These are phyloP conservation scores for Triplophysa dalaica DNA, from an alignment of 2,113 vertebrate species.

Conservation along the genomic window DNA sequence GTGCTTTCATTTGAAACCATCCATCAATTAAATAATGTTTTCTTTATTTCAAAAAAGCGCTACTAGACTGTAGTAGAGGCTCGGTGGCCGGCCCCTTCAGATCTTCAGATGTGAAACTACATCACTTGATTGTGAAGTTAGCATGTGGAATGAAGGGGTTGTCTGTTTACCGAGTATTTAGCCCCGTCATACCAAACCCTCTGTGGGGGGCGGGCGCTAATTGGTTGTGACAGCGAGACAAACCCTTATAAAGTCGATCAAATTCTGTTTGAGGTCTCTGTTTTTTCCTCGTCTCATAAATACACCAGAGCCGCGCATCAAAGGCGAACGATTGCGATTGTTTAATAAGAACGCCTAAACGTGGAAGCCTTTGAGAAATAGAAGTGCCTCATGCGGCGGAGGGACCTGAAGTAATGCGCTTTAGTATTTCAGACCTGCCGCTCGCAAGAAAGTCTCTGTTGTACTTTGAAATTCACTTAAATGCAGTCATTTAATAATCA, in stretches of 20 bases:
- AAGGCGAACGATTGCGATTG: constrained; percentile 16
- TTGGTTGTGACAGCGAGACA: constrained; percentile 31
- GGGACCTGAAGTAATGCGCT: constrained; percentile 27
- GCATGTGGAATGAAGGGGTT: background rate
- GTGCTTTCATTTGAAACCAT: constrained; percentile 24
- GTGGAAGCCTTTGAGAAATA: constrained; percentile 16
- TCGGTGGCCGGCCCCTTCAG: background rate
- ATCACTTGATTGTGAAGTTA: background rate
- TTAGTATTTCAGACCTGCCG: constrained; percentile 17
- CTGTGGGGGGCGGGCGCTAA: constrained; percentile 27
- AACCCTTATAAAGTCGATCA: constrained; percentile 11
- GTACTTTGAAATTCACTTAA: constrained; percentile 36
- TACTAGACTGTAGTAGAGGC: background rate
- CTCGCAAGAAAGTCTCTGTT: background rate
- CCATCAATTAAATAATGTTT: constrained; percentile 8
- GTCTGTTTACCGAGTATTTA: constrained; percentile 15
- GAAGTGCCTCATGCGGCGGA: background rate
- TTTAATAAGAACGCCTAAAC: constrained; percentile 23
- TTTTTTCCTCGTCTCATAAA: constrained; percentile 11
- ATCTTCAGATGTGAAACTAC: background rate
- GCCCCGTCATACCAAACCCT: constrained; percentile 6
- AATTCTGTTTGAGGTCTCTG: background rate
- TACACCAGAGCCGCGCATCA: constrained; percentile 16
- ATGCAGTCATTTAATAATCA: constrained; percentile 26
- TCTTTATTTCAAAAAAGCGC: background rate